phyloP scores from a whole-genome alignment of 2,888 invertebrate species.

The Drosophila mulleri region DNA sequence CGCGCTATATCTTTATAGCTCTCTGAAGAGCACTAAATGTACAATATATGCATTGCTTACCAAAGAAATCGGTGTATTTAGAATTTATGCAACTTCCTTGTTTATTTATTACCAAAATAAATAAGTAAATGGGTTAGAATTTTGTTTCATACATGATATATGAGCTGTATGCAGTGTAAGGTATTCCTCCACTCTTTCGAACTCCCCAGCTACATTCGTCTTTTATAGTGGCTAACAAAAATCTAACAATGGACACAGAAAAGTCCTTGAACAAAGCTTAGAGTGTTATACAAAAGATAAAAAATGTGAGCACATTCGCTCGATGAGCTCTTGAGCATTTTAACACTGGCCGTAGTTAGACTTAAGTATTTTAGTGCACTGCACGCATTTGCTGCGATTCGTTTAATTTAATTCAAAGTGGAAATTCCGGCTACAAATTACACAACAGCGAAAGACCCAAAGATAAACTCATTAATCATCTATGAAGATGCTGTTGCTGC shows the following conservation, averaged over 20 bases:
- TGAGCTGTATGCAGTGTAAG: too few species aligned
- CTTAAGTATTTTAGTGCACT: constrained; percentile 13
- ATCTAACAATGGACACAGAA: not conserved
- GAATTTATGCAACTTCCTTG: not conserved
- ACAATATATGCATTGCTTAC: not conserved
- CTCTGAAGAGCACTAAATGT: constrained; percentile 1
- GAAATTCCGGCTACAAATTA: constrained; percentile 37
- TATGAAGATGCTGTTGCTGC: constrained; percentile 5
- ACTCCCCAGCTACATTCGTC: too few species aligned
- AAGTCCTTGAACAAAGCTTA: not conserved
- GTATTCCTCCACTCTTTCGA: too few species aligned
- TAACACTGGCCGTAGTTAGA: not conserved
- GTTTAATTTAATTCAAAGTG: constrained; percentile 33
- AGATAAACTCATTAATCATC: constrained; percentile 58
- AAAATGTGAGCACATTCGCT: not conserved
- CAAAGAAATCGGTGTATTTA: not conserved
- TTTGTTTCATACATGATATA: not conserved
- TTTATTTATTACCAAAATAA: not conserved
- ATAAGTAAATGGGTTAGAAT: not conserved
- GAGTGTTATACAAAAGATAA: not conserved
- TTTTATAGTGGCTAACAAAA: not conserved
- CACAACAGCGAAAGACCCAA: constrained; percentile 16
- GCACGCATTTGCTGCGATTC: constrained; percentile 21
- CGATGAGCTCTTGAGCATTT: not conserved
- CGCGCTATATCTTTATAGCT: not conserved